Conservation (phyloP, 2,113 vertebrate genomes). For the Meleagris gallopavo region DNA sequence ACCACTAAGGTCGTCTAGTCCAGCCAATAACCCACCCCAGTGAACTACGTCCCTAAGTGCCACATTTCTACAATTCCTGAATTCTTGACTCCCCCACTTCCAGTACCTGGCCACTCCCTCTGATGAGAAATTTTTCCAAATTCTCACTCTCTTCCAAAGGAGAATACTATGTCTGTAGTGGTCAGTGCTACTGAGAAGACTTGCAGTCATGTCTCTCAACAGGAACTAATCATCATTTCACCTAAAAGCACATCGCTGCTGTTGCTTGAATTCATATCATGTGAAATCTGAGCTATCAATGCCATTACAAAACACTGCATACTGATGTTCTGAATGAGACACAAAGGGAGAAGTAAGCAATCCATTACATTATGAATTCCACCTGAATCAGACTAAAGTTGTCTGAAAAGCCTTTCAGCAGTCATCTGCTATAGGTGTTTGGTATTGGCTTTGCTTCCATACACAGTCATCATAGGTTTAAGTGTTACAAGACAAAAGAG, state of each 20-base stretch:
- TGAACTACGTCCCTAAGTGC: no score
- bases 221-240: background rate
- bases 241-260: background rate
- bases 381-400: background rate
- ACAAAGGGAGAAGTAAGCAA: background rate
- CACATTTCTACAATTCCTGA: no score
- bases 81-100: no score
- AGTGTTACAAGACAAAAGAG: background rate
- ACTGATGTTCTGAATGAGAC: background rate
- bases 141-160: background rate
- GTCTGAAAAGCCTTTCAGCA: background rate
- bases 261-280: background rate
- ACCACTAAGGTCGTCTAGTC: no score
- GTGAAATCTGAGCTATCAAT: no score
- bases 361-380: background rate
- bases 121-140: no score
- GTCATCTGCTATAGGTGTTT: background rate
- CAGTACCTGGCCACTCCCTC: no score
- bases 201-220: background rate
- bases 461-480: background rate
- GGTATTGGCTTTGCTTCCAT: background rate
- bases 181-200: background rate
- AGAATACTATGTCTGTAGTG: background rate
- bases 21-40: no score
- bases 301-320: background rate